Evolutionary conservation across 2,888 invertebrate genomes (phyloP).

Genomic region (Trissolcus brochymenae): DNA sequence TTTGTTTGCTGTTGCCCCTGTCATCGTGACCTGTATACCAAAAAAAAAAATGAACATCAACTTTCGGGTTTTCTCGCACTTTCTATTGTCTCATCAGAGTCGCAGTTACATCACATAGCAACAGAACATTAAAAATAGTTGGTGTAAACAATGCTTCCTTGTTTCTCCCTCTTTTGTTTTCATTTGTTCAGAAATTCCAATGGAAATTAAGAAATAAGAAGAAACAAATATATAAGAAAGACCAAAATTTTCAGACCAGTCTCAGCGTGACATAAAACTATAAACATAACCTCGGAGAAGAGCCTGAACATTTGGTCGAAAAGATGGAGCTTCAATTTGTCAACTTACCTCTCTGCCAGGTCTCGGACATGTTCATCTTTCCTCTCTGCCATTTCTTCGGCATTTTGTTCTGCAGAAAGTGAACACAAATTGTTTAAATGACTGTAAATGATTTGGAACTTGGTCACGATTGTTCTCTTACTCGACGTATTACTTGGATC

Average conservation of each 20-base stretch:
- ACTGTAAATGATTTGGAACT: no score
- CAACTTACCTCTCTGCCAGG: no score
- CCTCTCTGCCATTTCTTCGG: conserved; percentile 2
- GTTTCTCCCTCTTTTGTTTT: neutral
- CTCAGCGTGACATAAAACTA: neutral
- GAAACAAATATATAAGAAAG: neutral
- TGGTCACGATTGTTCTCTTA: no score
- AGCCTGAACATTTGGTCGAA: neutral
- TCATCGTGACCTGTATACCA: conserved; percentile 24
- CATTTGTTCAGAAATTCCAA: neutral
- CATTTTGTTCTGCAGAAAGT: neutral
- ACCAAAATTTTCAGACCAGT: neutral
- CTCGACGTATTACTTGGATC: no score
- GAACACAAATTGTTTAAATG: no score
- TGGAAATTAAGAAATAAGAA: neutral
- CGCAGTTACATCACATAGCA: conserved; percentile 1
- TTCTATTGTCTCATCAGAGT: neutral
- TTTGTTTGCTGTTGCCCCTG: conserved; percentile 17
- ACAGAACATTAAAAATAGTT: neutral
- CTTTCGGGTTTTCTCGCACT: neutral
- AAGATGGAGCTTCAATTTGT: neutral
- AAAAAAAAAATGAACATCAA: neutral
- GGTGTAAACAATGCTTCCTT: neutral
- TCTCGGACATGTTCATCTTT: neutral
- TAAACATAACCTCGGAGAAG: conserved; percentile 1